Evolutionary conservation across 2,113 vertebrate genomes (phyloP).

Genomic region (Mus musculus): GRCm39 chr9:54655501-54656000

Average conservation of each 20-base stretch:
- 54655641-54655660: not conserved
- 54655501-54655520: not conserved
- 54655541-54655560: not conserved
- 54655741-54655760: not conserved
- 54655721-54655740: not conserved
- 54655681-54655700: not conserved
- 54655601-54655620: not conserved
- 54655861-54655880: not conserved
- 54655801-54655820: constrained; percentile 1
- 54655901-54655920: not conserved
- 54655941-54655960: not conserved
- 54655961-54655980: not conserved
- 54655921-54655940: not conserved
- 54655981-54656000: not conserved
- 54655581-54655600: not conserved
- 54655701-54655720: not conserved
- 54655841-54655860: not conserved
- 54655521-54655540: not conserved
- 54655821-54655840: not conserved
- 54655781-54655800: not conserved
- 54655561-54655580: not conserved
- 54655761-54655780: not conserved
- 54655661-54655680: not conserved
- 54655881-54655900: not conserved
- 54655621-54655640: not conserved